Base-by-base conservation (phyloP, 1,140 invertebrate species). In the Centruroides sculpturatus region DNA sequence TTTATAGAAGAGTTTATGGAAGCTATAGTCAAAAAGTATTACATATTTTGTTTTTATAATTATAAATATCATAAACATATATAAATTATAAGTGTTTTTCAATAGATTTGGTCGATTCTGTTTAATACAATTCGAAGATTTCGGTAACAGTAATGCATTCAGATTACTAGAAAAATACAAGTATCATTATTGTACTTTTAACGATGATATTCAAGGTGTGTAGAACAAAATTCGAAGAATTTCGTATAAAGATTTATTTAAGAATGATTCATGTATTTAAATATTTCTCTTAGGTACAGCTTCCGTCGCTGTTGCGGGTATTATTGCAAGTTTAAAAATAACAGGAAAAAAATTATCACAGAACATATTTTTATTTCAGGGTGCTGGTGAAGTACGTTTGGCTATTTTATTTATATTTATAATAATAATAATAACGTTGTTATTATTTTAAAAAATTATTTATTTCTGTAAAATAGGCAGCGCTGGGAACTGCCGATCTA, bases 1-100 rank as follows among this genome's bases (percentile, higher is more conserved):
- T 87, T 99, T 67, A 83, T 99, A 59, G 94, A 99, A 70, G 96
- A 98, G 75, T 98, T 99, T 72, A 98, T 99, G 93, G 78, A 88
- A 70, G 92, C 92, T 2, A 88, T 91, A 59, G 89, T 95, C 0
- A 63, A 49, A n/a, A 53, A 36, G 51, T 53, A 8, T 5, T 5
- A 6, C 51, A n/a, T n/a, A n/a, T n/a, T n/a, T 34, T n/a, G 34
- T 34, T n/a, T 51, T 51, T 34, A 34, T 51, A n/a, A 34, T 51
- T 12, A 34, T 51, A 34, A 34, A 1, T 51, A 1, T 34, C 2
- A 34, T 51, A 51, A 1, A 2, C 2, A 2, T 51, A 34, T 41
- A 3, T 6, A 41, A 36, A 0, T 53, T 23, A 53, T 53, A 5
- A 36, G 8, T 34, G 5, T 54, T 57, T 50, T 59, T 23, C 23